Percentiles rank a stretch among this genome's conserved stretches.
These are phyloP conservation scores for Metaphire vulgaris DNA, from an alignment of 1,140 invertebrate genomes.

Conservation along the genomic window DNA sequence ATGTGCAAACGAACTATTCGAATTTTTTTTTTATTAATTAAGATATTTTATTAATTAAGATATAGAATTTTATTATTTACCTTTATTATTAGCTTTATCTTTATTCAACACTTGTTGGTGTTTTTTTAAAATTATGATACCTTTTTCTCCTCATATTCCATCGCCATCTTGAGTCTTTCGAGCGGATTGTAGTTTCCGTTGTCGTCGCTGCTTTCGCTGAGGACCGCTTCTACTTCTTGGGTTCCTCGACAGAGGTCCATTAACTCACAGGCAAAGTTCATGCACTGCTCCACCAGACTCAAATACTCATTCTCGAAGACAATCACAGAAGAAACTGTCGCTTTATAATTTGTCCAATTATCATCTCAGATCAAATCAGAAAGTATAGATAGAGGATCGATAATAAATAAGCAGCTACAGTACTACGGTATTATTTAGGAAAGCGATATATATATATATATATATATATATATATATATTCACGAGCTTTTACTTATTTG, in stretches of 20 bases:
- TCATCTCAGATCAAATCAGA: background rate
- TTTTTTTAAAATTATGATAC: slow-evolving; percentile 55
- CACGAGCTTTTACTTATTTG: too few relatives aligned
- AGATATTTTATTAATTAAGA: too few relatives aligned
- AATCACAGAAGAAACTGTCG: background rate
- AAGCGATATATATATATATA: too few relatives aligned
- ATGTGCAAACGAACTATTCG: too few relatives aligned
- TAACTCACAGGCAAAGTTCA: slow-evolving; percentile 32
- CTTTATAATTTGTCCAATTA: background rate
- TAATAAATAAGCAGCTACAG: background rate
- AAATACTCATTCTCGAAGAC: slow-evolving; percentile 22
- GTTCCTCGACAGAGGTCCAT: slow-evolving; percentile 30
- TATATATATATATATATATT: too few relatives aligned
- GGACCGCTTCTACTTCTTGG: slow-evolving; percentile 28
- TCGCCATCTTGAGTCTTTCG: slow-evolving; percentile 33
- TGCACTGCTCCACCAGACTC: slow-evolving; percentile 29
- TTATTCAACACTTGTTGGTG: too few relatives aligned
- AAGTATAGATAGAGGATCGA: background rate
- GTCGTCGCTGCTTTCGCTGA: slow-evolving; percentile 24
- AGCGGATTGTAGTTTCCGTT: slow-evolving; percentile 38
- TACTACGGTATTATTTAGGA: too few relatives aligned
- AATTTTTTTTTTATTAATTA: too few relatives aligned
- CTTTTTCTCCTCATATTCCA: slow-evolving; percentile 37
- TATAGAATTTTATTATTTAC: too few relatives aligned
- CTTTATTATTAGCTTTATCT: too few relatives aligned